Evolutionary conservation across 2,888 invertebrate species (phyloP), one percentile per base, ranked within the genome.

Genomic region (Chironomus tentans): DNA sequence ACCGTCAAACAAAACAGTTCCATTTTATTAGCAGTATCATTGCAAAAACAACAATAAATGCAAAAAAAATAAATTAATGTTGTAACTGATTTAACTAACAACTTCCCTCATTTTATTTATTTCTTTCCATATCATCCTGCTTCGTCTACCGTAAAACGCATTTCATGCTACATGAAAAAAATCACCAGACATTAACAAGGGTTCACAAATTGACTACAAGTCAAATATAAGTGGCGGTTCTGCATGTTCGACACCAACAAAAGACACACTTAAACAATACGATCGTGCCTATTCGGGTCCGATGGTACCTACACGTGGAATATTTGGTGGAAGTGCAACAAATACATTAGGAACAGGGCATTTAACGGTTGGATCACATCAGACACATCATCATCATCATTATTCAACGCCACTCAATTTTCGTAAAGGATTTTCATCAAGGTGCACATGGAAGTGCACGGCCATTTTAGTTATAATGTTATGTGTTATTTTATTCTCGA

Each of bases 371-470:
- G 86, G 90, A 79, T 84, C 86, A 80, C 87, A 89, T 80, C 86
- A 90, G 79, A 84, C 86, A 80, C 87, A 89, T 80, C 88, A 87
- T 80, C 88, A 91, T 78, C 89, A 90, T 81, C 91, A 92, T 84
- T 92, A 91, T 82, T 89, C 91, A 79, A 91, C 92, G 80, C 88
- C 93, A 81, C 93, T 93, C 86, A 94, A 93, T 85, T 93, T 94
- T 85, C 90, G 92, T 82, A 94, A 94, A 87, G 93, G 92, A 80
- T 87, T 94, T 80, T 90, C 92, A 77, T 91, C 93, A 80, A 88
- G 89, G 81, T 97, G 97, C 85, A 93, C 94, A 78, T 96, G 96
- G 94, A 93, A 93, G 84, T 94, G 95, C 85, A 91, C 94, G 79
- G 94, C 95, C 78, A 92, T 97, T 82, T 90, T 92, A 79, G 92